Percentiles rank a stretch among this genome's conserved stretches.
Evolutionary conservation across 1,140 invertebrate species (phyloP).

Genomic region (Chironomus striatipennis): DNA sequence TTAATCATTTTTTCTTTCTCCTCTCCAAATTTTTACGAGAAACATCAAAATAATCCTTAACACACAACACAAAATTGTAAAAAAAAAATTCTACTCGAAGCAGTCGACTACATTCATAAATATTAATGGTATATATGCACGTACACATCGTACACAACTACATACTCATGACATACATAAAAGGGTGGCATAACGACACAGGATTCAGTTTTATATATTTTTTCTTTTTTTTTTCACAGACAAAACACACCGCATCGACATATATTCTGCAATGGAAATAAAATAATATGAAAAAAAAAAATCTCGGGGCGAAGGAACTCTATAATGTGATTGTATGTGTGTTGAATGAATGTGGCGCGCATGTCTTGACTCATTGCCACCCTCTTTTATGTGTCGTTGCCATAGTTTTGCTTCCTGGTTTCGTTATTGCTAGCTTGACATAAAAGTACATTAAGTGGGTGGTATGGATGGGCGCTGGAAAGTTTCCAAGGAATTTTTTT

Average conservation of each 20-base stretch:
- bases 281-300: neutral
- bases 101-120: neutral
- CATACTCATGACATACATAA: neutral
- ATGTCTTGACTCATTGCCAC: neutral
- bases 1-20: too few species aligned
- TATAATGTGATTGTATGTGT: neutral
- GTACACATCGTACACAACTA: neutral
- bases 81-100: too few species aligned
- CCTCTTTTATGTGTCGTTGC: neutral
- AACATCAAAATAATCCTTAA: too few species aligned
- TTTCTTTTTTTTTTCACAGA: constrained; percentile 7
- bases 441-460: too few species aligned
- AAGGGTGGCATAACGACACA: too few species aligned
- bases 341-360: neutral
- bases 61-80: too few species aligned
- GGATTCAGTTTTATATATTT: too few species aligned
- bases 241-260: constrained; percentile 11
- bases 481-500: too few species aligned
- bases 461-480: too few species aligned
- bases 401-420: neutral
- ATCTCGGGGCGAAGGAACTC: constrained; percentile 10
- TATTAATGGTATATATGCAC: neutral
- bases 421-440: neutral
- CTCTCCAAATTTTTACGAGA: too few species aligned
- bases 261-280: neutral